Conservation (phyloP, 2,888 invertebrate species). For the Xylocampa areola region DNA sequence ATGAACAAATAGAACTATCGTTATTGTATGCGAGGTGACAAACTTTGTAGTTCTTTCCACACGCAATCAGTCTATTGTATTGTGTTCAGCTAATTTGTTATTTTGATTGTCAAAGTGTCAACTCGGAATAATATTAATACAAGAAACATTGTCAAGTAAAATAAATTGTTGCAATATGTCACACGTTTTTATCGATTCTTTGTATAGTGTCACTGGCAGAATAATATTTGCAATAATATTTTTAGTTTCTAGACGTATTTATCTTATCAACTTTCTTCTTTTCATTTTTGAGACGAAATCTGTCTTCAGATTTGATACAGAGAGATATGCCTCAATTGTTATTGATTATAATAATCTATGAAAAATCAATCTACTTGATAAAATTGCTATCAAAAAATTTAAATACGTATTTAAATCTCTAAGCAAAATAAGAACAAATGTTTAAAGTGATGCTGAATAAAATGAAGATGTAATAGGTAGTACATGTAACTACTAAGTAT, state of each 20-base stretch:
- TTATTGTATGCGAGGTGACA: neutral
- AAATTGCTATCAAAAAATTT: neutral
- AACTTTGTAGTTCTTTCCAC: constrained; percentile 17
- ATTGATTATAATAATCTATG: neutral
- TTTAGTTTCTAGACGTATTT: neutral
- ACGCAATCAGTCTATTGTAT: constrained; percentile 21
- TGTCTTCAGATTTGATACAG: neutral
- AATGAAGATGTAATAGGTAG: constrained; percentile 8
- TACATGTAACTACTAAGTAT: constrained; percentile 15
- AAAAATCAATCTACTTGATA: neutral
- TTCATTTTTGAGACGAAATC: neutral
- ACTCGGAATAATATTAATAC: constrained; percentile 1
- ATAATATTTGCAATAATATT: neutral
- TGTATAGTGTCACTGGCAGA: neutral
- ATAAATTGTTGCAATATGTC: constrained; percentile 32
- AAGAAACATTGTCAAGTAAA: constrained; percentile 10
- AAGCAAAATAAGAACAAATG: too few relatives aligned
- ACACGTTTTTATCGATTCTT: constrained; percentile 4
- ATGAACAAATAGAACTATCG: constrained; percentile 19
- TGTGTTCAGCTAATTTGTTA: constrained; percentile 35
- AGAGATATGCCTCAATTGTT: neutral
- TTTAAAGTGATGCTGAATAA: constrained; percentile 15
- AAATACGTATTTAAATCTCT: too few relatives aligned
- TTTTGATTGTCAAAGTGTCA: constrained; percentile 24
- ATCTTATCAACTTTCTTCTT: constrained; percentile 24